Base-by-base conservation (phyloP, 1,140 invertebrate species). In the Zophobas atratus region DNA sequence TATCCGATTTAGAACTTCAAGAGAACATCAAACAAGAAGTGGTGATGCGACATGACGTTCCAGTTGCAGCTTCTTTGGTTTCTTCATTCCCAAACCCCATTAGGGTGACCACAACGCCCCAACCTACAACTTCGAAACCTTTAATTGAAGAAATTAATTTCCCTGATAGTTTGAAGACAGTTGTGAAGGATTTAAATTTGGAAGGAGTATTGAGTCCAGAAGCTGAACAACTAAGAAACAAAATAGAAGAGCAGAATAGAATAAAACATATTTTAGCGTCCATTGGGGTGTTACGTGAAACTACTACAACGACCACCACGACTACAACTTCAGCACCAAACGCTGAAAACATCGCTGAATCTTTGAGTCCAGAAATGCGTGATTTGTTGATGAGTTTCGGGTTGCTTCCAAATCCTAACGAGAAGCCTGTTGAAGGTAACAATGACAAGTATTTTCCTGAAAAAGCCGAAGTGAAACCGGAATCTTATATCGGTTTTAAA, bases 401-500 rank as follows among this genome's bases (percentile, higher is more conserved):
- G 5, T 81, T 87, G n/a, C 55, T 85, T 33, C 75, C 79, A 48
- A 78, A 84, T 75, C 78, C 81, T 38, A 82, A 82, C 38, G 46
- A 82, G 72, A 77, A 80, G 67, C 67, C 57, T 51, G 38, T 5
- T 32, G 6, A 35, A 56, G 32, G 36, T 32, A 51, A 77, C 33
- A n/a, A 38, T 6, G 60, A 76, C 5, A 60, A 43, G 2, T 82
- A 75, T 56, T 80, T 76, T 76, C 81, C 82, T 6, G 82, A 81
- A 56, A 81, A 78, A 55, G 81, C 81, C 1, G 78, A 82, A 77
- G 79, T 86, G 8, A 82, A 85, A 39, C 86, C 84, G 6, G 85
- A 88, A 55, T 89, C 89, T 0, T 92, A 90, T 76, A 84, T 87
- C 0, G 88, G 85, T 20, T 92, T 92, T 75, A 92, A 91, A 82